Evolutionary conservation across 1,140 invertebrate genomes (phyloP), one percentile per base, ranked within the genome.

Genomic region (Ctenoplectra terminalis): DNA sequence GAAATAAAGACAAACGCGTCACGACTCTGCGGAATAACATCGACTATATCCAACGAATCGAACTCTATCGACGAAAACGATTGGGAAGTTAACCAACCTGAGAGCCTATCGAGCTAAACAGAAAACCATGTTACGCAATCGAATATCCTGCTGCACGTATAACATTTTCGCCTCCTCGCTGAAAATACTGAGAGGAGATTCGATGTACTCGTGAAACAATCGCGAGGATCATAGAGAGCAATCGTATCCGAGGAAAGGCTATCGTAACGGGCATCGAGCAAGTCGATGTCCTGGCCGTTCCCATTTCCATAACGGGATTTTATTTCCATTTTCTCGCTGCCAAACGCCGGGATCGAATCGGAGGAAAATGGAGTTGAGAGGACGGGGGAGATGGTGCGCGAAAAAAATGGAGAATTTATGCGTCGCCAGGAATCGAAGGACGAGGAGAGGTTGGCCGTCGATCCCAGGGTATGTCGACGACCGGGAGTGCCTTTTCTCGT

Each of bases 301-400:
- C 56, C 71, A 90, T 90, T 90, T 89, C 89, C 89, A 90, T 90
- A 89, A 90, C 83, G 82, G 88, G 84, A 89, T 89, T 87, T 88
- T 89, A 90, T 90, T 90, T 88, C 86, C 87, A 89, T 88, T 90
- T 90, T 83, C 81, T 81, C 77, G 66, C 40, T 73, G 75, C n/a
- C 78, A 50, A 37, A 40, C 43, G 58, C 43, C 54, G 15, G 8
- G 40, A 58, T 26, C 37, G 74, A 52, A 60, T 64, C 61, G 64
- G 0, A 20, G 43, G 43, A 46, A 75, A 76, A 76, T 29, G 29
- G 43, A 54, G 64, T 43, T 46, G 37, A 50, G 56, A 52, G 64
- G 31, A 70, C 23, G 23, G n/a, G 29, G 31, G 37, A 60, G 37
- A 26, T 63, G 43, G 23, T 11, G 31, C 3, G 56, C 3, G 8